phyloP scores from a whole-genome alignment of 2,797 vertebrate species.

The Acanthurus tractus region DNA sequence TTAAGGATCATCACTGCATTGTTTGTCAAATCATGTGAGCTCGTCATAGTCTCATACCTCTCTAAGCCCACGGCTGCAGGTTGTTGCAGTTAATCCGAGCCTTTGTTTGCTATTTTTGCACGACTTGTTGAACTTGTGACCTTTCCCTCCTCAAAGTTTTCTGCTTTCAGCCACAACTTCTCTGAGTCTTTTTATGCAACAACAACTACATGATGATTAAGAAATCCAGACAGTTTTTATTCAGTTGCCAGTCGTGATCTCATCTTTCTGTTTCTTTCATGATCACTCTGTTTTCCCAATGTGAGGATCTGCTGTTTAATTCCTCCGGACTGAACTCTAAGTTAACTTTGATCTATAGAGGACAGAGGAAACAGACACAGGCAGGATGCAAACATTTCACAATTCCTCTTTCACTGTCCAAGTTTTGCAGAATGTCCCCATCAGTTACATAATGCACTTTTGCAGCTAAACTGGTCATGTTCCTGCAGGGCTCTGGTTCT shows the following conservation, averaged over 20 bases:
- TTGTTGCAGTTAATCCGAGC: conserved; percentile 39
- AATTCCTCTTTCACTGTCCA: background rate
- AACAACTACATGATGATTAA: background rate
- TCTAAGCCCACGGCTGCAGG: background rate
- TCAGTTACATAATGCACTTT: conserved; percentile 1
- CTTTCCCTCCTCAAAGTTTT: background rate
- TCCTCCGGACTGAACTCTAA: background rate
- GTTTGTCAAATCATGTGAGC: conserved; percentile 38
- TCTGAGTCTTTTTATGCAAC: background rate
- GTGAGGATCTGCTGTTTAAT: conserved; percentile 11
- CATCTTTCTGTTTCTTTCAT: background rate
- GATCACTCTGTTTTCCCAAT: background rate
- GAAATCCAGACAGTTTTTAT: background rate
- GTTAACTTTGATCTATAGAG: conserved; percentile 8
- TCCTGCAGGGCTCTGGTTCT: conserved; percentile 3
- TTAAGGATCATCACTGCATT: background rate
- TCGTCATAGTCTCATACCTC: background rate
- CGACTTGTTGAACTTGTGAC: conserved; percentile 25
- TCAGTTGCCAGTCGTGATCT: background rate
- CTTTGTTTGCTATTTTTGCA: conserved; percentile 39
- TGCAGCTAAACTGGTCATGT: conserved; percentile 6
- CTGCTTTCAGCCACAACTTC: background rate
- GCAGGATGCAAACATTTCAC: conserved; percentile 3
- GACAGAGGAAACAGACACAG: background rate
- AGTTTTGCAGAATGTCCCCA: background rate